Evolutionary conservation across 1,140 invertebrate species (phyloP), one percentile per base, ranked within the genome.

Genomic region (Anthonomus grandis): DNA sequence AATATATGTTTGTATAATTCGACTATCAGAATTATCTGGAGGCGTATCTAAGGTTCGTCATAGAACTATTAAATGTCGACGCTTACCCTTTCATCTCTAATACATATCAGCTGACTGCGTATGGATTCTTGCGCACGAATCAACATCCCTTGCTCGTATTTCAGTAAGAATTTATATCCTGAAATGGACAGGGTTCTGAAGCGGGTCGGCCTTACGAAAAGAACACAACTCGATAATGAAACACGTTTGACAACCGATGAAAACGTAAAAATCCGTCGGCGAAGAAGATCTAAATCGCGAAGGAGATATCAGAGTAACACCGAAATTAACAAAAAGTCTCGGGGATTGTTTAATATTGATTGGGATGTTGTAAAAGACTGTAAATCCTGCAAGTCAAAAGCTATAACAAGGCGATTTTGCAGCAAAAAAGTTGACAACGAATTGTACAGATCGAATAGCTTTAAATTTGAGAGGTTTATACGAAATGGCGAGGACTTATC

Each of bases 391-490:
- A 73, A 70, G 64, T 71, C 71, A 3, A 55, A 65, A 44, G 71
- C 67, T n/a, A 67, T 71, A 38, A 86, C 86, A 1, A 78, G 83
- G 27, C 78, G 86, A 22, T 79, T 88, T 55, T 88, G 86, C 70
- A 80, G 82, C 54, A 77, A 81, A 36, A 76, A 79, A 13, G 75
- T 82, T n/a, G 87, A 89, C 77, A 90, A 90, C 76, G 86, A 89
- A 75, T 78, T 90, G 21, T 89, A 90, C 69, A 81, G 87, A 50
- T 89, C 86, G 58, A 89, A 90, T 68, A 89, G 87, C 72, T 90
- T 90, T 77, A 89, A 89, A 74, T 90, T 90, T 67, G 87, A 90
- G 72, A 77, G 86, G 38, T 90, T 89, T 68, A 83, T 87, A 58
- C 76, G 86, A 45, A 81, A 80, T 63, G 84, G 82, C 57, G 83